A percentile compares a stretch with the other conserved stretches of the same genome.
Conservation (phyloP, 2,888 invertebrate genomes). For the Uloborus plumipes region DNA sequence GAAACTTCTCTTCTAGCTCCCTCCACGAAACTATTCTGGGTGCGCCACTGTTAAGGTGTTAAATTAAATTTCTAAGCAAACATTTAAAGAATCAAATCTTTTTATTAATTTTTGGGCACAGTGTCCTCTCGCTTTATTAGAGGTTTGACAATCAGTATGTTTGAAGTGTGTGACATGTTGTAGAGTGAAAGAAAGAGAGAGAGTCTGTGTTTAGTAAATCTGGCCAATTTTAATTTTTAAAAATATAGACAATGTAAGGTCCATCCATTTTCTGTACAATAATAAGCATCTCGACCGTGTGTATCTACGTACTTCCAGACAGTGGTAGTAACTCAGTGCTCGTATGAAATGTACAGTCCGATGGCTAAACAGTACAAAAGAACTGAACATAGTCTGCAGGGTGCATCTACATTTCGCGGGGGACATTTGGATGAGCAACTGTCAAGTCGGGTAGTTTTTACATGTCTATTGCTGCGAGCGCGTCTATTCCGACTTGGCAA, state of each 20-base stretch:
- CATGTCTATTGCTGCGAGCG: not conserved
- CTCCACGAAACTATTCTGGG: no score
- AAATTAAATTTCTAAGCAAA: no score
- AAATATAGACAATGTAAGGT: slow-evolving; percentile 65
- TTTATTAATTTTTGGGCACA: no score
- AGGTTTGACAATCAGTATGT: not conserved
- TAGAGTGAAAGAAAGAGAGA: not conserved
- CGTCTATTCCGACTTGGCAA: not conserved
- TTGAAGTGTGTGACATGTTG: not conserved
- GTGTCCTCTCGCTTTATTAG: no score
- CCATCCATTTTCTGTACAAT: slow-evolving; percentile 65
- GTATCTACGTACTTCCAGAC: slow-evolving; percentile 25
- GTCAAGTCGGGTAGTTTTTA: no score
- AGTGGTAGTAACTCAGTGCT: slow-evolving; percentile 47
- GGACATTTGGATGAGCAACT: no score
- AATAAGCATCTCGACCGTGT: slow-evolving; percentile 52
- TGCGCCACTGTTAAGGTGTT: no score
- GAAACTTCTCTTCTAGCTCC: no score
- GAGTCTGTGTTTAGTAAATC: slow-evolving; percentile 60
- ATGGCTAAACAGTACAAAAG: slow-evolving; percentile 52
- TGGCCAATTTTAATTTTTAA: slow-evolving; percentile 66
- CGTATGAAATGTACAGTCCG: slow-evolving; percentile 49
- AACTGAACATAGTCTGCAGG: not conserved
- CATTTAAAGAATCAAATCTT: no score
- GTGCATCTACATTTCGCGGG: no score